Conservation (phyloP, 2,113 vertebrate genomes). For the Limnothrissa miodon region DNA sequence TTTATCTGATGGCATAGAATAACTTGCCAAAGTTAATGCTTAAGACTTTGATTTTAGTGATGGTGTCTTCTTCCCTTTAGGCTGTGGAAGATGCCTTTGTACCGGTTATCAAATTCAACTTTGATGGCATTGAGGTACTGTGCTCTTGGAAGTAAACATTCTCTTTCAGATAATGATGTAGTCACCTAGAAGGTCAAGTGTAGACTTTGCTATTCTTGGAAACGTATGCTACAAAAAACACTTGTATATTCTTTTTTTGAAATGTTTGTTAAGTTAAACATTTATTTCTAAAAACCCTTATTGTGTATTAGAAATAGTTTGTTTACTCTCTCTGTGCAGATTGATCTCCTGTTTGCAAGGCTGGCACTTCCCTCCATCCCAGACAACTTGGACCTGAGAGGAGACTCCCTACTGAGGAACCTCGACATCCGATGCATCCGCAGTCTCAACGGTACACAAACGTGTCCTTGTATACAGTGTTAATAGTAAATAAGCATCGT, state of each 20-base stretch:
- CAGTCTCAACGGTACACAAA: conserved; percentile 88
- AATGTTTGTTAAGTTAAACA: background rate
- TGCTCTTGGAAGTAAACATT: background rate
- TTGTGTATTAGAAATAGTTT: background rate
- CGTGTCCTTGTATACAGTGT: background rate
- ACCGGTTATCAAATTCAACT: conserved; percentile 96
- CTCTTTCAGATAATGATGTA: background rate
- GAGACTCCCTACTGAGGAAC: conserved; percentile 87
- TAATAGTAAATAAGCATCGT: background rate
- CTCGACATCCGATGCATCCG: conserved; percentile 95
- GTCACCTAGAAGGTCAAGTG: background rate
- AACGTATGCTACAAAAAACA: background rate
- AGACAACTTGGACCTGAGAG: conserved; percentile 91
- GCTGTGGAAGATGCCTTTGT: conserved; percentile 98
- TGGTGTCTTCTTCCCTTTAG: conserved; percentile 62
- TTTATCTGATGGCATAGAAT: background rate
- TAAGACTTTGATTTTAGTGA: background rate
- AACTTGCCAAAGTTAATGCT: background rate
- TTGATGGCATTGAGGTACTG: conserved; percentile 93
- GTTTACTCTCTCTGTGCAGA: conserved; percentile 67
- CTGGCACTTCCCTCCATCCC: conserved; percentile 85
- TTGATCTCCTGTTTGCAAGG: conserved; percentile 95
- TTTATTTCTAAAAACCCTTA: background rate
- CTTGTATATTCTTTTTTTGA: background rate
- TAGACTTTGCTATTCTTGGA: background rate